Evolutionary conservation across 2,888 invertebrate genomes (phyloP).

Genomic region (Acanthoscelides obtectus): DNA sequence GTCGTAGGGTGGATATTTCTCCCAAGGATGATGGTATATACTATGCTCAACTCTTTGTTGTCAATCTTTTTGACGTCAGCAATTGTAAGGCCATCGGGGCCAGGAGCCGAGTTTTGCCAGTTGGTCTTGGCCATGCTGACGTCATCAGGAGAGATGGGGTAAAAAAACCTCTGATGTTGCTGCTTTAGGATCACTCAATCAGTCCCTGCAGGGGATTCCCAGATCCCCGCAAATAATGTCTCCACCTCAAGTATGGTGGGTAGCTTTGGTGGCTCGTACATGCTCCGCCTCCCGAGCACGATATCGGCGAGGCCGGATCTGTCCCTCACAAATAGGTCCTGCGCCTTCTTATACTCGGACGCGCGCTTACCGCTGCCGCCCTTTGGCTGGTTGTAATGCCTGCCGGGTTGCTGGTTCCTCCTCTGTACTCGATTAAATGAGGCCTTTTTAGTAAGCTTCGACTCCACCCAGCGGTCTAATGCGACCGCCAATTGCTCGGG

Average conservation of each 20-base stretch:
- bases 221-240: not conserved
- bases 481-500: no score
- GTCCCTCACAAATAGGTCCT: constrained; percentile 18
- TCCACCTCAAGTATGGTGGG: not conserved
- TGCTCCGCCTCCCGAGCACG: not conserved
- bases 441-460: no score
- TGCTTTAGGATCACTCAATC: not conserved
- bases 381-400: not conserved
- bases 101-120: constrained; percentile 7
- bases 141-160: not conserved
- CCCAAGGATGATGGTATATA: not conserved
- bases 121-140: not conserved
- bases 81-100: not conserved
- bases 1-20: not conserved
- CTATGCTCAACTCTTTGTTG: not conserved
- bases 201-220: not conserved
- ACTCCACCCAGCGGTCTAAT: no score
- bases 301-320: not conserved
- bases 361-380: constrained; percentile 7
- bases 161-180: not conserved
- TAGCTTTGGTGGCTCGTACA: not conserved
- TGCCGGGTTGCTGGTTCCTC: not conserved
- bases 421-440: no score
- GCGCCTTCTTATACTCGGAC: constrained; percentile 17
- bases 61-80: not conserved